Evolutionary conservation across 1,140 invertebrate species (phyloP).

Genomic region (Drosophila fuyamai): DNA sequence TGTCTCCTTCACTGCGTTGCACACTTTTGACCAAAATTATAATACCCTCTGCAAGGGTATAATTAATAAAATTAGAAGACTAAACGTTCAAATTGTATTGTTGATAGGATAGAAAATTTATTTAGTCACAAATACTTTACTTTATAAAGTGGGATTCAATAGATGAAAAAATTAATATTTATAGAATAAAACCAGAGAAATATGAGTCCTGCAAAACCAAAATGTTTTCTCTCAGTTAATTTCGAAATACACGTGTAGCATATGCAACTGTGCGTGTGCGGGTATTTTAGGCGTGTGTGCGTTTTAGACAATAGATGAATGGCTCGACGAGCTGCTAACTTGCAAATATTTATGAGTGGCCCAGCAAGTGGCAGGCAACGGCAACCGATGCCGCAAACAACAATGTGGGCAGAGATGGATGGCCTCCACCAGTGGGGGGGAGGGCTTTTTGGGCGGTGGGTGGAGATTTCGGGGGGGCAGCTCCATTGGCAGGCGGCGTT

Average conservation of each 20-base stretch:
- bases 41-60: no score
- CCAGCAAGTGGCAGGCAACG: constrained; percentile 72
- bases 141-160: no score
- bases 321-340: constrained; percentile 82
- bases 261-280: constrained; percentile 18
- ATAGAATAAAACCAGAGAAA: no score
- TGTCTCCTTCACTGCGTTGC: no score
- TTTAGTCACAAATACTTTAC: background rate
- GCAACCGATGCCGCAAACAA: constrained; percentile 51
- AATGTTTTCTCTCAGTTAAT: constrained; percentile 13
- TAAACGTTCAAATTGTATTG: no score
- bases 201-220: background rate
- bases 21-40: no score
- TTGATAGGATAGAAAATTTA: no score
- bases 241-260: constrained; percentile 28
- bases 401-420: constrained; percentile 53
- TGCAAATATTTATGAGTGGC: constrained; percentile 82
- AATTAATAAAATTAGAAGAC: no score
- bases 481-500: constrained; percentile 68
- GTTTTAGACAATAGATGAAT: constrained; percentile 77
- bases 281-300: constrained; percentile 42
- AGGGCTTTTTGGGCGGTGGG: background rate
- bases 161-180: no score
- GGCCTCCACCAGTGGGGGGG: constrained; percentile 4
- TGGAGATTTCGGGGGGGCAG: background rate